Evolutionary conservation across 2,113 vertebrate genomes (phyloP), one percentile per base, ranked within the genome.

Genomic region (Leucoraja erinaceus): DNA sequence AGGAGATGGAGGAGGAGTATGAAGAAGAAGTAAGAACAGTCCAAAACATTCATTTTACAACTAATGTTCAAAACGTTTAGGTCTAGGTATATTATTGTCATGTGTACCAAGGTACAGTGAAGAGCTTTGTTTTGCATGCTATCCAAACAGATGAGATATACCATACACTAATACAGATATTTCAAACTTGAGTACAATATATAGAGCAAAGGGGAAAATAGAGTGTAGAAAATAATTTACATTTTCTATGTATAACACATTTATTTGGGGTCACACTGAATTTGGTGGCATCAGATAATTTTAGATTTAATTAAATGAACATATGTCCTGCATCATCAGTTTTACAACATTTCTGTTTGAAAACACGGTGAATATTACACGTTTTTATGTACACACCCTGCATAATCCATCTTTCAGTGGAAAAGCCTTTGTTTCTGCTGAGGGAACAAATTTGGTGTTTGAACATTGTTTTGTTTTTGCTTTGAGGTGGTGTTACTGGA

Each of bases 1-100:
- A 96, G 0, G 94, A 94, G 0, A 93, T 96, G 54, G 94, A 95
- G 91, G 81, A 94, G 5, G 96, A 54, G 22, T 68, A 22, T 33
- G 90, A 90, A 90, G 38, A 90, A 47, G 66, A 96, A 93, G 95
- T 97, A 56, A 78, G 76, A 77, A 78, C 28, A 63, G 5, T 78
- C 54, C 38, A 93, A 81, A 66, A 78, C 59, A 88, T 86, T 86
- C n/a, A 86, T 63, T 63, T 86, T 86, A 63, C 59, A 63, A 86
- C 28, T 59, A 18, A 47, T 56, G 20, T 56, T 83, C 5, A 25
- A 56, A 83, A 14, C 11, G 4, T 20, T 20, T 61, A 79, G 38
- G 38, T 47, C 38, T 47, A 47, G 38, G 38, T 47, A 3, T 47
- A 47, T 47, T 47, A 47, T 47, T 47, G 38, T 47, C 38, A 47